Percentiles rank a stretch among this genome's conserved stretches.
phyloP scores from a whole-genome alignment of 37 sponge, comb jelly and placozoan species.

The Dysidea cf. avara region DNA sequence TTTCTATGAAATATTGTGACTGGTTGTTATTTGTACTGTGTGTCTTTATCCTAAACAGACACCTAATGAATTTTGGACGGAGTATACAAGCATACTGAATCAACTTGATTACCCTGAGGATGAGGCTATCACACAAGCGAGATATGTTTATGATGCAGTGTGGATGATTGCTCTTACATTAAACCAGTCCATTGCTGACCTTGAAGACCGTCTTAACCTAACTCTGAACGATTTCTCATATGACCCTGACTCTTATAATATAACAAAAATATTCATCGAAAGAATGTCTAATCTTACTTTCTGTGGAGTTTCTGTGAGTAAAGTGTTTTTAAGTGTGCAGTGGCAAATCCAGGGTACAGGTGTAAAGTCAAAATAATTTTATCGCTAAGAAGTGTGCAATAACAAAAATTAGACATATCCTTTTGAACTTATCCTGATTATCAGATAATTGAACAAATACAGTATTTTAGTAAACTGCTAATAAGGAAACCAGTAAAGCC shows the following conservation, averaged over 20 bases:
- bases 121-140: slow-evolving; percentile 34
- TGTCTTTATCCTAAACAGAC: slow-evolving; percentile 11
- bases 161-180: slow-evolving; percentile 49
- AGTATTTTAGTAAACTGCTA: too few species aligned
- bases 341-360: background rate
- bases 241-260: background rate
- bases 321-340: background rate
- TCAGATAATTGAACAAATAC: too few species aligned
- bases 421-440: too few species aligned
- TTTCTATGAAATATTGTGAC: too few species aligned
- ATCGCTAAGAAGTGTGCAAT: too few species aligned
- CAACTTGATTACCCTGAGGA: slow-evolving; percentile 26
- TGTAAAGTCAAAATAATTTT: too few species aligned
- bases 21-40: background rate
- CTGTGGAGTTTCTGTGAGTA: slow-evolving; percentile 58
- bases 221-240: slow-evolving; percentile 18
- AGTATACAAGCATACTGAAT: slow-evolving; percentile 2
- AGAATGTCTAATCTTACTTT: slow-evolving; percentile 6
- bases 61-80: slow-evolving; percentile 25
- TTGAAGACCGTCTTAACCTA: background rate
- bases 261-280: slow-evolving; percentile 17
- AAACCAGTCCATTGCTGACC: background rate
- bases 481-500: too few species aligned
- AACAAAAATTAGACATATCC: too few species aligned
- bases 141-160: slow-evolving; percentile 54